Base-by-base conservation (phyloP, 1,140 invertebrate species). In the Phymorhynchus buccinoides region DNA sequence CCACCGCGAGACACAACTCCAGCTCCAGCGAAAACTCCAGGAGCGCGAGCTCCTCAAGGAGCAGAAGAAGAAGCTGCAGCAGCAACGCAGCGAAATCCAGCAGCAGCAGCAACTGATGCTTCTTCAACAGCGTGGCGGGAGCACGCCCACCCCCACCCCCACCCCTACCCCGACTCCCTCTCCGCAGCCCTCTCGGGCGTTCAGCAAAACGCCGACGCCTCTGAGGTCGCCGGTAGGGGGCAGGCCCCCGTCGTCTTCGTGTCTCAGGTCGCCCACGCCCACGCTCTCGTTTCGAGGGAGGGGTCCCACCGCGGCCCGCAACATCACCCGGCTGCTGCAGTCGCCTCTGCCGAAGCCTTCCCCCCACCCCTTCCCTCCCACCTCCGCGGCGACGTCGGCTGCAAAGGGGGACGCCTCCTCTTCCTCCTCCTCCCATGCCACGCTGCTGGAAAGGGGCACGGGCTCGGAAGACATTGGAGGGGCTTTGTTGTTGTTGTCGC, bases 41-140 rank as follows among this genome's bases (percentile, higher is more conserved):
- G 95, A 96, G 92, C 95, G 95, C 82, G 96, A 96, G 90, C 93
- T 95, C 30, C 95, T 95, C 71, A 95, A 95, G 86, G 95, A 96
- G 89, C 95, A 96, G 88, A 96, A 96, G 90, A 94, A 95, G 87
- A 96, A 95, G 93, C 90, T 96, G 82, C 95, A 96, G 93, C 95
- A 96, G 89, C 92, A 91, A 68, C 86, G 85, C 32, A 86, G 87
- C 30, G 90, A 91, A 42, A 88, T 88, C 83, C 86, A 88, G 75
- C 84, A 79, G 27, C 9, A 78, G 56, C 80, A 82, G 80, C 83
- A 88, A 68, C 77, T 48, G 18, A 16, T 62, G 56, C 22, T 62
- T 4, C 56, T 62, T 16, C n/a, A n/a, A n/a, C n/a, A n/a, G n/a
- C 12, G 56, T 14, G 56, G 56, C 56, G 56, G 18, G 18, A 85